A percentile compares a stretch with the other conserved stretches of the same genome.
phyloP scores from a whole-genome alignment of 2,797 vertebrate species.

The Gambelia wislizenii region DNA sequence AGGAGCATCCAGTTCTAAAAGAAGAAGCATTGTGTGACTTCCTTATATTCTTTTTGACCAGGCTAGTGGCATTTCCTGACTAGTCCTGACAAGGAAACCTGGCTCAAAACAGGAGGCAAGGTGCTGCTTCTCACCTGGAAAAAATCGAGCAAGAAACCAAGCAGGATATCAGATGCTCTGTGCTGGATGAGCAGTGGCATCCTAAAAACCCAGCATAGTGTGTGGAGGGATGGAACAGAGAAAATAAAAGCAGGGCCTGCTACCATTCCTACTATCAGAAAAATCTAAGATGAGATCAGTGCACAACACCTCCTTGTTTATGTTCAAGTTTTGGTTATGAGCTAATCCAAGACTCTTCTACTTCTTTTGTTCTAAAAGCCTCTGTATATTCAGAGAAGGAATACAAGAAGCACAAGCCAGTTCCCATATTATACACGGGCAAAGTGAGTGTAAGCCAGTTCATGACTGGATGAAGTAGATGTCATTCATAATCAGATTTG shows the following conservation, averaged over 20 bases:
- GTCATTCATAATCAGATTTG: no score
- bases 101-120: neutral
- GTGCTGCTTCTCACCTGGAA: neutral
- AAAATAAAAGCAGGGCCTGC: neutral
- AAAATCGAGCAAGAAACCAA: neutral
- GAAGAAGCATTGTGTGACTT: neutral
- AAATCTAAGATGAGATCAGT: conserved; percentile 19
- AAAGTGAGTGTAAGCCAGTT: neutral
- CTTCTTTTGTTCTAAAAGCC: neutral
- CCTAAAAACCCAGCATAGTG: neutral
- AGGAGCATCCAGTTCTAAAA: neutral
- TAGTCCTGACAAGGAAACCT: neutral
- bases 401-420: neutral
- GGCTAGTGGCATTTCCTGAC: neutral
- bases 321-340: conserved; percentile 17
- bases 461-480: no score
- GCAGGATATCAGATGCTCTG: neutral
- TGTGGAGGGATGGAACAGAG: neutral
- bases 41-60: neutral
- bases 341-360: conserved; percentile 17
- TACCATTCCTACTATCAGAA: neutral
- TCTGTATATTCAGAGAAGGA: neutral
- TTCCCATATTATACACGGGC: neutral
- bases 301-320: conserved; percentile 5
- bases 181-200: no score